These are phyloP conservation scores for Aleiodes leptofemur DNA, from an alignment of 2,888 invertebrate genomes.

Conservation along the genomic window DNA sequence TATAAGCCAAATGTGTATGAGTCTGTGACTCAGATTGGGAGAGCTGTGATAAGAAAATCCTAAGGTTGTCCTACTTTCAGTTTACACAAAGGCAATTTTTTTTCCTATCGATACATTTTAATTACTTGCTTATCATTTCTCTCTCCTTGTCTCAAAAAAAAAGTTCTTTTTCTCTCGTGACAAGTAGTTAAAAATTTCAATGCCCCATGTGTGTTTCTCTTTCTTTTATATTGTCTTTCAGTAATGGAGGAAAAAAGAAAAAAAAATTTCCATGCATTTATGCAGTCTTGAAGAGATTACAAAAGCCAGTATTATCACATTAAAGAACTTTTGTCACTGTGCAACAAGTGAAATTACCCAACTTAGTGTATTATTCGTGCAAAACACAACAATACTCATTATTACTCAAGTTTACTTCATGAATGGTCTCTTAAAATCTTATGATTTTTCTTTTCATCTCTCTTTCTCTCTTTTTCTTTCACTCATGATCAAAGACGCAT, in stretches of 20 bases:
- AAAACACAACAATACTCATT: constrained; percentile 33
- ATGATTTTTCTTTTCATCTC: background rate
- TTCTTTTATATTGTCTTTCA: too few species aligned
- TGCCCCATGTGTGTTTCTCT: too few species aligned
- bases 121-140: background rate
- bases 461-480: background rate
- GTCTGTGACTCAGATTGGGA: constrained; percentile 21
- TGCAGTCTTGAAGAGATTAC: background rate
- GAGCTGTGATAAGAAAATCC: constrained; percentile 5
- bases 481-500: background rate
- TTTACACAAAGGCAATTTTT: constrained; percentile 6
- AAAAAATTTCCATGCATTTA: background rate
- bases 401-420: constrained; percentile 6
- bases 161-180: too few species aligned
- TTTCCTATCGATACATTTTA: constrained; percentile 1
- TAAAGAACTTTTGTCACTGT: constrained; percentile 41
- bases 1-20: background rate
- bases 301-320: constrained; percentile 28
- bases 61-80: constrained; percentile 25
- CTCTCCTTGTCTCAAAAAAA: too few species aligned
- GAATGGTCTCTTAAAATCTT: constrained; percentile 18
- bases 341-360: constrained; percentile 36
- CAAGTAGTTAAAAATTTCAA: too few species aligned
- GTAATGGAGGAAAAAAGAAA: too few species aligned
- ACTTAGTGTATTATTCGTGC: constrained; percentile 36